These are phyloP conservation scores for Aplochiton taeniatus DNA, from an alignment of 2,797 vertebrate species.

Conservation along the genomic window DNA sequence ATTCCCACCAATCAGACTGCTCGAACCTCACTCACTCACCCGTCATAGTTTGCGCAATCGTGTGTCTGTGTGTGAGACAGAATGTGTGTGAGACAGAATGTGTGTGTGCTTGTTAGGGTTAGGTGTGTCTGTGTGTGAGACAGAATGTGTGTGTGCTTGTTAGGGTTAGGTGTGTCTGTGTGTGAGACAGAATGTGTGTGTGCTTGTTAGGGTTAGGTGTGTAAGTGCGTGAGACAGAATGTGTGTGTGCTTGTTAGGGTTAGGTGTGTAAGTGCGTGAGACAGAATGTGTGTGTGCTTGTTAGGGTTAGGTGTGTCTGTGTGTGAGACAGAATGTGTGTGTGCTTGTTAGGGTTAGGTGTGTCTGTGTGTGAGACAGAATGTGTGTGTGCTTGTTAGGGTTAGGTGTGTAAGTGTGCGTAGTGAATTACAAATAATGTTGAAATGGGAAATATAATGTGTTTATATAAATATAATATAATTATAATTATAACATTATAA, in stretches of 20 bases:
- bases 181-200: slow-evolving; percentile 45
- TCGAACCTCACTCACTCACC: slow-evolving; percentile 60
- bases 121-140: too few species aligned
- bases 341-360: slow-evolving; percentile 9
- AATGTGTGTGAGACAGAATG: slow-evolving; percentile 33
- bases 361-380: slow-evolving; percentile 55
- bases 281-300: slow-evolving; percentile 35
- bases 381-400: slow-evolving; percentile 30
- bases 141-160: slow-evolving; percentile 34
- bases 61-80: slow-evolving; percentile 23
- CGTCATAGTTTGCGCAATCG: not conserved
- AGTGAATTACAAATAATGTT: too few species aligned
- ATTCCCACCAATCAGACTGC: slow-evolving; percentile 79
- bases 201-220: slow-evolving; percentile 5
- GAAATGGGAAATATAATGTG: too few species aligned
- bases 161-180: too few species aligned
- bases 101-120: slow-evolving; percentile 26
- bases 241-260: slow-evolving; percentile 29
- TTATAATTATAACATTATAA: too few species aligned
- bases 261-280: too few species aligned
- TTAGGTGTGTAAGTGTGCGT: too few species aligned
- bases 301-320: slow-evolving; percentile 8
- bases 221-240: too few species aligned
- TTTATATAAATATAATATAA: too few species aligned
- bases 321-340: too few species aligned